These are phyloP conservation scores for Oceanodroma leucorhoa DNA, from an alignment of 2,797 vertebrate genomes.

Conservation along the genomic window DNA sequence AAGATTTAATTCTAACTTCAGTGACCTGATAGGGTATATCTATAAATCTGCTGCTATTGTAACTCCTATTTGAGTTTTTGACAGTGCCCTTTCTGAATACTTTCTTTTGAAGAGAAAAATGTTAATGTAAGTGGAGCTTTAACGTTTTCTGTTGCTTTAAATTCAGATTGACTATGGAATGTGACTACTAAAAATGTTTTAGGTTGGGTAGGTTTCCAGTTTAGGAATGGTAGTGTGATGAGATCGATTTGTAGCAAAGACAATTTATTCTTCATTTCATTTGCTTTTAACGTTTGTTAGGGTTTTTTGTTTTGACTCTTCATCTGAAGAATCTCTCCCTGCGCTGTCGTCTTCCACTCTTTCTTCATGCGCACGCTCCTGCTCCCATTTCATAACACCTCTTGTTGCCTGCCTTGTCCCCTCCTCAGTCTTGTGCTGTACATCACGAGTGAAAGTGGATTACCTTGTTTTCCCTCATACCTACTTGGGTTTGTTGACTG, in stretches of 20 bases:
- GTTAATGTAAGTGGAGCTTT: not conserved
- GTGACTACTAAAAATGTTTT: not conserved
- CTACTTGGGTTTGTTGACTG: not conserved
- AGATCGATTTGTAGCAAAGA: not conserved
- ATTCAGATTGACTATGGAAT: not conserved
- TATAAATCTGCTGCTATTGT: not conserved
- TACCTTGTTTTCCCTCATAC: not conserved
- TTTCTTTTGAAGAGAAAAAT: not conserved
- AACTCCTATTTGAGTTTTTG: not conserved
- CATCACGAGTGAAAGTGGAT: not conserved
- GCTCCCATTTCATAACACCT: not conserved
- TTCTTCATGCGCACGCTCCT: not conserved
- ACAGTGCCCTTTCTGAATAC: not conserved
- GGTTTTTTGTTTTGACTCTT: not conserved
- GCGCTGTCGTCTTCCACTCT: not conserved
- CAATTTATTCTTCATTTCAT: not conserved
- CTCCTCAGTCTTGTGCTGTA: not conserved
- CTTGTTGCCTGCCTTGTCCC: not conserved
- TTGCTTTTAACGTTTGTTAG: not conserved
- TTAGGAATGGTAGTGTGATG: not conserved
- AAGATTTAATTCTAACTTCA: not conserved
- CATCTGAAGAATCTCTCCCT: not conserved
- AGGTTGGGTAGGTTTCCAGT: not conserved
- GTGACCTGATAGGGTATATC: not conserved
- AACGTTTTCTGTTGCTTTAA: not conserved